A percentile compares a stretch with the other conserved stretches of the same genome.
phyloP scores from a whole-genome alignment of 2,888 invertebrate genomes.

The Yponomeuta malinellus region DNA sequence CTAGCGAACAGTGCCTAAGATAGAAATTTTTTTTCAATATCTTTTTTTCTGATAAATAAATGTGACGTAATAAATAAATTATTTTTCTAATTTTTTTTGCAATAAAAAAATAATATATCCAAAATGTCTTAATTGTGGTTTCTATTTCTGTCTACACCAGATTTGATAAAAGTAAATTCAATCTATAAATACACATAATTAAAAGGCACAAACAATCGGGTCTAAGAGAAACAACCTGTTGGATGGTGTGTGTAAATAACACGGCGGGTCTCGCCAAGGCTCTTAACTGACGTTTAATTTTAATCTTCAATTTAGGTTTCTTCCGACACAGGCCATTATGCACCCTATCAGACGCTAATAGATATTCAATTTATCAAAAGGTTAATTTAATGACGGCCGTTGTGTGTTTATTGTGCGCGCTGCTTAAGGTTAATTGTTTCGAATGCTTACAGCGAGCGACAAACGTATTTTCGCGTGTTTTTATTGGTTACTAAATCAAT shows the following conservation, averaged over 20 bases:
- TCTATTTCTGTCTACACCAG: too few relatives aligned
- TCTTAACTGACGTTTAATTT: constrained; percentile 66
- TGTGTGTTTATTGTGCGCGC: background rate
- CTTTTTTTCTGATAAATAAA: too few relatives aligned
- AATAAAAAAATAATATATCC: too few relatives aligned
- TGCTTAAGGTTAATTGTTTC: background rate
- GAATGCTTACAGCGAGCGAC: background rate
- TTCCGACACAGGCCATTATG: constrained; percentile 12
- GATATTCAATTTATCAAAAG: constrained; percentile 11
- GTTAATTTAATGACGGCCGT: background rate
- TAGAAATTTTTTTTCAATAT: too few relatives aligned
- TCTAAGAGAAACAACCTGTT: constrained; percentile 48
- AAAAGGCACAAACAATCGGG: constrained; percentile 25
- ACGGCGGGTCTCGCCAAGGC: constrained; percentile 35
- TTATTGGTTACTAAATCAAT: too few relatives aligned
- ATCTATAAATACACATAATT: background rate
- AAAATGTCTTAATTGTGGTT: too few relatives aligned
- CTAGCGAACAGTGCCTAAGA: too few relatives aligned
- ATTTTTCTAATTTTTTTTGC: too few relatives aligned
- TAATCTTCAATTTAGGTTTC: constrained; percentile 63
- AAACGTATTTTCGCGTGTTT: background rate
- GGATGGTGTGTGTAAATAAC: constrained; percentile 44
- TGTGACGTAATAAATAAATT: too few relatives aligned
- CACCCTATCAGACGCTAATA: constrained; percentile 8
- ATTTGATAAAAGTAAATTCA: background rate